These are phyloP conservation scores for Laothoe populi DNA, from an alignment of 2,888 invertebrate species.

Conservation along the genomic window DNA sequence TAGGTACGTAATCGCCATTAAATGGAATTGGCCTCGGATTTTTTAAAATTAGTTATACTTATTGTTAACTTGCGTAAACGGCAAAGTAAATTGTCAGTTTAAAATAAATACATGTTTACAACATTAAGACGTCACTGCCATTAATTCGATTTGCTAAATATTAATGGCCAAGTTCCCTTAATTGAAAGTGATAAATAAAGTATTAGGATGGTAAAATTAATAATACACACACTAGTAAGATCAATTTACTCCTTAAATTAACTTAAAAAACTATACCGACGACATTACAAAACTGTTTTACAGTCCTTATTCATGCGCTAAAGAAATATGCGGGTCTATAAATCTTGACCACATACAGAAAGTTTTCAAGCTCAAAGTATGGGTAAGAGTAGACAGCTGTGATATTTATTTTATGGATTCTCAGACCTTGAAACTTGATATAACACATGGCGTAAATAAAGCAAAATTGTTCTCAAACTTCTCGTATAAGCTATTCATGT, in stretches of 20 bases:
- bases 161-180: no score
- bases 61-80: no score
- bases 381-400: not conserved
- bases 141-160: no score
- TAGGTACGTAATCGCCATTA: no score
- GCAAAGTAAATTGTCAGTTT: no score
- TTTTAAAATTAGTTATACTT: no score
- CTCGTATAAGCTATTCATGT: not conserved
- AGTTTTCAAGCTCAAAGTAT: not conserved
- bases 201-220: no score
- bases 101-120: no score
- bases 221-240: not conserved
- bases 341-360: not conserved
- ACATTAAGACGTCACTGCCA: no score
- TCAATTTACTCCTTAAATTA: conserved; percentile 1
- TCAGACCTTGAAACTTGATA: not conserved
- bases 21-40: no score
- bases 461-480: not conserved
- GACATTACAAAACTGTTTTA: not conserved
- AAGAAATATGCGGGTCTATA: not conserved
- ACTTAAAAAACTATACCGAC: not conserved
- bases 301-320: not conserved
- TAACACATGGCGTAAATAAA: not conserved
- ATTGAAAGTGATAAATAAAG: no score
- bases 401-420: not conserved